Evolutionary conservation across 2,797 vertebrate species (phyloP).

Genomic region (Miopithecus talapoin): DNA sequence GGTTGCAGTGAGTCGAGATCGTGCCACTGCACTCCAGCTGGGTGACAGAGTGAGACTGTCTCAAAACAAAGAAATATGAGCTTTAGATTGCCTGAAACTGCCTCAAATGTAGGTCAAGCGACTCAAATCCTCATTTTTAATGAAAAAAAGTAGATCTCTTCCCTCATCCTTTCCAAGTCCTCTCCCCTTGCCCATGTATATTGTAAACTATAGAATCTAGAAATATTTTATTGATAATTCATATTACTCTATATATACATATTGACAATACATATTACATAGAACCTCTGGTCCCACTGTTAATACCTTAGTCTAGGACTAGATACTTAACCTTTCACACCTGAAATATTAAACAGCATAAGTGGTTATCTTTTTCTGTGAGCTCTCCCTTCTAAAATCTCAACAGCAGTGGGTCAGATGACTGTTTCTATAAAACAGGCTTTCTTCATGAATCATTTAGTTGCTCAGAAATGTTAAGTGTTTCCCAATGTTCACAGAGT

Average conservation of each 20-base stretch:
- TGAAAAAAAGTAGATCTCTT: not conserved
- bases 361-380: not conserved
- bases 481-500: not conserved
- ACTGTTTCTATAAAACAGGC: not conserved
- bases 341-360: not conserved
- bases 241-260: too few relatives aligned
- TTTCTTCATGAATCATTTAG: not conserved
- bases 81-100: not conserved
- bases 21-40: not conserved
- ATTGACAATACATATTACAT: not conserved
- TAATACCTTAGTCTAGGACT: not conserved
- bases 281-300: not conserved
- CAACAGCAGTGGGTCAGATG: not conserved
- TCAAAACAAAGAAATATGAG: not conserved
- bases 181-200: not conserved
- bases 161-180: not conserved
- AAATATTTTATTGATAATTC: not conserved
- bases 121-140: not conserved
- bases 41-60: not conserved
- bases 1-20: not conserved
- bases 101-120: not conserved
- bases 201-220: not conserved
- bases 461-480: not conserved
- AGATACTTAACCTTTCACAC: not conserved
- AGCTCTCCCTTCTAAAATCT: not conserved